Evolutionary conservation across 2,888 invertebrate species (phyloP).

Genomic region (Lissocephala sabroskyi): DNA sequence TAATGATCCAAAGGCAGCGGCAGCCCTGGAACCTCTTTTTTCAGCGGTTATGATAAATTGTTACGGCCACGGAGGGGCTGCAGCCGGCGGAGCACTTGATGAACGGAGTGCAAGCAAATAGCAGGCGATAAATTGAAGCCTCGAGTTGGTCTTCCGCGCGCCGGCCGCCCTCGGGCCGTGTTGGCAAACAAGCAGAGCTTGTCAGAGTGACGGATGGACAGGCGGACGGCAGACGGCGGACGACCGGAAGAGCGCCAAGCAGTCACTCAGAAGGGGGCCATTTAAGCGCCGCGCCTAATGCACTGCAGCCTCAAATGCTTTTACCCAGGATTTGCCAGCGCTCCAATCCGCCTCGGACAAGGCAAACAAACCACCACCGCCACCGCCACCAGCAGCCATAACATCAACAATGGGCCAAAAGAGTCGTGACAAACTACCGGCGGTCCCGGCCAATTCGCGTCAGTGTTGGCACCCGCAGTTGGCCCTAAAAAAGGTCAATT

Average conservation of each 20-base stretch:
- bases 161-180: constrained; percentile 4
- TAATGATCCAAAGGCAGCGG: no score
- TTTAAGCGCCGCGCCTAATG: constrained; percentile 46
- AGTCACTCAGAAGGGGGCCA: constrained; percentile 30
- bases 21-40: not conserved
- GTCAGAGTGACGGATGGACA: constrained; percentile 8
- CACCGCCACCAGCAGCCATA: constrained; percentile 13
- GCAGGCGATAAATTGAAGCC: constrained; percentile 59
- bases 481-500: no score
- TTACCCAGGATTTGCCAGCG: constrained; percentile 60
- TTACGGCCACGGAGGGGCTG: constrained; percentile 27
- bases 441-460: constrained; percentile 1
- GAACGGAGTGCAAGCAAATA: constrained; percentile 32
- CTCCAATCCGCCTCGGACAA: constrained; percentile 42
- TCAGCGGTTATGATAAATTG: constrained; percentile 47
- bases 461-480: no score
- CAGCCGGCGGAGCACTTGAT: not conserved
- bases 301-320: constrained; percentile 66
- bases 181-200: constrained; percentile 3
- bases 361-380: constrained; percentile 24
- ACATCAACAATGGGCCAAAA: constrained; percentile 53
- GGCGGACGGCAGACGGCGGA: constrained; percentile 2
- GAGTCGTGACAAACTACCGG: constrained; percentile 31
- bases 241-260: constrained; percentile 11
- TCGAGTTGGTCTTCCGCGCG: constrained; percentile 27